phyloP scores from a whole-genome alignment of 1,140 invertebrate genomes.

The Oedothorax gibbosus region DNA sequence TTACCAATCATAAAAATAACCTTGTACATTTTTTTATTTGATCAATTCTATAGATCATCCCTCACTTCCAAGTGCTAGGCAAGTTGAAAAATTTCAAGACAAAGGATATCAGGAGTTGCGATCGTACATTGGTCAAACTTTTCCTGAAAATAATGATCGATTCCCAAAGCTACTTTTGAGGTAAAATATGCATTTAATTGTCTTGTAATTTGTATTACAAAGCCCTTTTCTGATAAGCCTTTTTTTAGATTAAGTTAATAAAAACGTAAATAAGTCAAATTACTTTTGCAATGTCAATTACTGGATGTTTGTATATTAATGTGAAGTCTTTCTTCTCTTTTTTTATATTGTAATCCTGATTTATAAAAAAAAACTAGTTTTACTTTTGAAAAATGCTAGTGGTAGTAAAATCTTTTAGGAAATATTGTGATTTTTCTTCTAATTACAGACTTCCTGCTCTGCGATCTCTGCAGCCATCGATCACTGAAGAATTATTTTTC shows the following conservation, averaged over 20 bases:
- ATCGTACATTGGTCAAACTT: constrained; percentile 72
- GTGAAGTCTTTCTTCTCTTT: not conserved
- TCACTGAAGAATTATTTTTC: constrained; percentile 94
- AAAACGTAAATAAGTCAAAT: too few relatives aligned
- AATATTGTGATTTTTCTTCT: not conserved
- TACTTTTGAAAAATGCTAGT: too few relatives aligned
- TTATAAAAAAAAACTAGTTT: too few relatives aligned
- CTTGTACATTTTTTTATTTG: not conserved
- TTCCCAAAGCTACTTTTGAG: constrained; percentile 78
- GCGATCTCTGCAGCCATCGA: constrained; percentile 79
- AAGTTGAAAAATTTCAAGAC: constrained; percentile 79
- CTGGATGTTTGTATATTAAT: not conserved
- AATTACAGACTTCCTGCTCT: constrained; percentile 77
- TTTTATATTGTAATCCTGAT: not conserved
- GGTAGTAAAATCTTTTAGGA: not conserved
- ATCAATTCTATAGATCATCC: constrained; percentile 62
- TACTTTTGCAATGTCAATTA: too few relatives aligned
- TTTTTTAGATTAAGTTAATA: too few relatives aligned
- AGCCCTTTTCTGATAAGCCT: too few relatives aligned
- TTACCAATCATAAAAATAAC: too few relatives aligned
- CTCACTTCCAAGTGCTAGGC: constrained; percentile 65
- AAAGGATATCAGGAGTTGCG: constrained; percentile 79
- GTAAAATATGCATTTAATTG: constrained; percentile 12
- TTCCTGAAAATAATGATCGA: constrained; percentile 71
- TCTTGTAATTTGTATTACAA: too few relatives aligned